These are phyloP conservation scores for Proisotoma minuta DNA, from an alignment of 2,888 invertebrate genomes.

Conservation along the genomic window DNA sequence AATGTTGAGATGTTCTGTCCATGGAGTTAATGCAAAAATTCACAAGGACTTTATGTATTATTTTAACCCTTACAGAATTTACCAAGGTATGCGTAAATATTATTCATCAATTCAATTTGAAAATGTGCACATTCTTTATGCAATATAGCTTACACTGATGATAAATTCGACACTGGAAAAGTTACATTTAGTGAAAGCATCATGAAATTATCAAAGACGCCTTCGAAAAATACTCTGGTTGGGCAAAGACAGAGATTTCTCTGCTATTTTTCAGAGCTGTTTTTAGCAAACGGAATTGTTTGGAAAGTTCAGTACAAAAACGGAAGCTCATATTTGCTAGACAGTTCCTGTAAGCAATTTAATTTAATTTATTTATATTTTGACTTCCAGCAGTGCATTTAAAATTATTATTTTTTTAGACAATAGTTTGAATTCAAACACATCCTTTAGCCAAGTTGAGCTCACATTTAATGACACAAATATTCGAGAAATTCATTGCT, in stretches of 20 bases:
- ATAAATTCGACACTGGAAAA: conserved; percentile 32
- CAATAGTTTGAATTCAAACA: conserved; percentile 15
- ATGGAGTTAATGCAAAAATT: conserved; percentile 24
- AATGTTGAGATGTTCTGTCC: conserved; percentile 31
- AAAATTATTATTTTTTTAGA: neutral
- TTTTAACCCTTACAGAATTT: conserved; percentile 37
- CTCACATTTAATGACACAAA: conserved; percentile 29
- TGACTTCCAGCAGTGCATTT: neutral
- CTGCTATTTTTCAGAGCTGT: conserved; percentile 36
- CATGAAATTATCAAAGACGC: conserved; percentile 40
- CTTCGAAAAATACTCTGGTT: conserved; percentile 32
- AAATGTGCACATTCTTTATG: neutral
- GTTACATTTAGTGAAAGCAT: conserved; percentile 34
- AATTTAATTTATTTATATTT: neutral
- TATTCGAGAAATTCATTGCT: conserved; percentile 29
- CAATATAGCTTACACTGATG: conserved; percentile 32
- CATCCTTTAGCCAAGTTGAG: conserved; percentile 35
- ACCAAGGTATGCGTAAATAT: no score
- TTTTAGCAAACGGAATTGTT: conserved; percentile 33
- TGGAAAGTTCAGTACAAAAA: conserved; percentile 37
- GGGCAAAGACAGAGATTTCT: conserved; percentile 35
- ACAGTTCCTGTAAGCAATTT: conserved; percentile 20
- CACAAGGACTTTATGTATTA: conserved; percentile 33
- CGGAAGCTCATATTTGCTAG: conserved; percentile 25
- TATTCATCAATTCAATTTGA: no score